Percentiles rank a stretch among this genome's conserved stretches.
phyloP scores from a whole-genome alignment of 2,888 invertebrate species.

The Augochlorella aurata region DNA sequence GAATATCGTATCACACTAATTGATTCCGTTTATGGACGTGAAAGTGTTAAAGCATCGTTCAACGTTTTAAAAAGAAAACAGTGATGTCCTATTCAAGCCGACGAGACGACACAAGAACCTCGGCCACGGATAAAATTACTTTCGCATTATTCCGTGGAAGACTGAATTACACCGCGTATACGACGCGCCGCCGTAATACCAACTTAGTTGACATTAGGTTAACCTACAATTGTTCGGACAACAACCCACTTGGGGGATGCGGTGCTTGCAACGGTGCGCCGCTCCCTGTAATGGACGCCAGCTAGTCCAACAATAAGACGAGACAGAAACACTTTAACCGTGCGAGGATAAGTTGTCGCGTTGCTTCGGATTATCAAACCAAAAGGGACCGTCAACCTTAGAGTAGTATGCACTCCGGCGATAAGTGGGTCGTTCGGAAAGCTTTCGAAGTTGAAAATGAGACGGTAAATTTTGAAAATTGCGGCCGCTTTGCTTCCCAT shows the following conservation, averaged over 20 bases:
- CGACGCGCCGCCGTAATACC: conserved; percentile 8
- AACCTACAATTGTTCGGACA: conserved; percentile 38
- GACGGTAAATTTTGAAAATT: conserved; percentile 27
- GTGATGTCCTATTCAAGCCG: neutral
- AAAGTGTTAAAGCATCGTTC: too few species aligned
- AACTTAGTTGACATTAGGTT: conserved; percentile 45
- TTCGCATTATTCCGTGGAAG: neutral
- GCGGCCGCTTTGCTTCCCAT: neutral
- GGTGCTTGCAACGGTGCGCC: conserved; percentile 3
- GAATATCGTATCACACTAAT: too few species aligned
- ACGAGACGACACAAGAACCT: neutral
- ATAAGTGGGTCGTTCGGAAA: conserved; percentile 14
- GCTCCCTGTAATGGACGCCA: conserved; percentile 6
- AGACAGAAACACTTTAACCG: conserved; percentile 21
- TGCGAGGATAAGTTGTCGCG: conserved; percentile 24
- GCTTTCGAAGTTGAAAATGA: neutral
- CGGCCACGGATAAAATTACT: conserved; percentile 2
- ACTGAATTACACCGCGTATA: conserved; percentile 14
- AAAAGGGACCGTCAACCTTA: neutral
- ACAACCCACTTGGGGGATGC: conserved; percentile 44
- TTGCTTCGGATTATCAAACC: conserved; percentile 28
- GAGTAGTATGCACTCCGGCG: neutral
- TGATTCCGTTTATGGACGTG: too few species aligned
- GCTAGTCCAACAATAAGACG: conserved; percentile 19
- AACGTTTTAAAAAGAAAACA: too few species aligned